Conservation (phyloP, 2,888 invertebrate species). For the Cephus nigrinus region DNA sequence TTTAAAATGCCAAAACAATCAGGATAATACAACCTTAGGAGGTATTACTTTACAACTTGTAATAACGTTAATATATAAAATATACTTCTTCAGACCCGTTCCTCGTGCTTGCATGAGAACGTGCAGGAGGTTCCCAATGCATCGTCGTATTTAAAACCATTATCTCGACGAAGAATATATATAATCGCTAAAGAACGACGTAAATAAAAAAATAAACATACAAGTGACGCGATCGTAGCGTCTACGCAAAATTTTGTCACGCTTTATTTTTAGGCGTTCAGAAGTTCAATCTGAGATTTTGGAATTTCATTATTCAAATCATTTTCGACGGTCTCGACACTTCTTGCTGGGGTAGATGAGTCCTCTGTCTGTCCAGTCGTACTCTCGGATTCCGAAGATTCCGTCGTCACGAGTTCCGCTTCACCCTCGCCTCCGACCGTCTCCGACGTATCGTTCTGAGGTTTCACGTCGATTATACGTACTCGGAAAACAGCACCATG, state of each 20-base stretch:
- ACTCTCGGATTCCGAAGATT: constrained; percentile 24
- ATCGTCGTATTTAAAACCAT: not conserved
- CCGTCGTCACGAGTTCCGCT: constrained; percentile 22
- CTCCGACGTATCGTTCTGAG: constrained; percentile 48
- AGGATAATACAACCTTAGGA: not conserved
- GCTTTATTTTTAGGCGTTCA: constrained; percentile 44
- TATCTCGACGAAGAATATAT: not conserved
- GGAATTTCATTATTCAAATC: constrained; percentile 61
- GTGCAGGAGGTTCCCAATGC: not conserved
- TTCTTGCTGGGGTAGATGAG: constrained; percentile 43
- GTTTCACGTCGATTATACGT: constrained; percentile 67
- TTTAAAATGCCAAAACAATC: not conserved
- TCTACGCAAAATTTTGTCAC: not conserved
- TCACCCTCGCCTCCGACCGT: constrained; percentile 15
- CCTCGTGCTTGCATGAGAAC: not conserved
- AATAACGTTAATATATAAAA: not conserved
- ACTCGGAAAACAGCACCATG: constrained; percentile 65
- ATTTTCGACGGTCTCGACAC: constrained; percentile 59
- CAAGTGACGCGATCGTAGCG: not conserved
- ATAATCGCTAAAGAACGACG: not conserved
- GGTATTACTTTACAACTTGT: not conserved
- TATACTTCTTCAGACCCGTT: not conserved
- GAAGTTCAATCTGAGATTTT: constrained; percentile 49
- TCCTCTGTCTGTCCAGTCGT: constrained; percentile 14
- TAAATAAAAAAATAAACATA: not conserved